Percentiles rank a stretch among this genome's conserved stretches.
Conservation (phyloP, 2,797 vertebrate species). For the Sebastes steindachneri region DNA sequence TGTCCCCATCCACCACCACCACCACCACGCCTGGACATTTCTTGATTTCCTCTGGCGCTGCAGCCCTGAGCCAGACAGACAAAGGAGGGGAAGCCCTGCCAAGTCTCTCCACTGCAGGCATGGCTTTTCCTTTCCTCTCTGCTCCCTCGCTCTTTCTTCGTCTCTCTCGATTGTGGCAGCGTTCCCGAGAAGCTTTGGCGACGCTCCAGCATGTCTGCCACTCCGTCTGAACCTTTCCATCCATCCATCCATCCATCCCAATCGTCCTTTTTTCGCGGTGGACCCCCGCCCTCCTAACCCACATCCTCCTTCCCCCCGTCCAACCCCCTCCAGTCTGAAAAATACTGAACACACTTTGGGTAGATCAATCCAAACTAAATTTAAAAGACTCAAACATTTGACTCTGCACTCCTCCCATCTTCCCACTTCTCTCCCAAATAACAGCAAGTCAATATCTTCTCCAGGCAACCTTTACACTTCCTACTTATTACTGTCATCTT, state of each 20-base stretch:
- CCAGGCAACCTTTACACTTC: constrained; percentile 29
- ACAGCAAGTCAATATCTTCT: constrained; percentile 14
- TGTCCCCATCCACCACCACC: constrained; percentile 51
- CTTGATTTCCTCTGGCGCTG: constrained; percentile 74
- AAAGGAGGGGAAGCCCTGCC: constrained; percentile 72
- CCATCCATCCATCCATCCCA: constrained; percentile 34
- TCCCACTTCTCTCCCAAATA: not conserved
- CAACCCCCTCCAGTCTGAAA: constrained; percentile 24
- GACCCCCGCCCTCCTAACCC: constrained; percentile 48
- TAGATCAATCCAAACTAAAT: constrained; percentile 13
- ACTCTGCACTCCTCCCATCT: not conserved
- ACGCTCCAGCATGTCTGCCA: constrained; percentile 67
- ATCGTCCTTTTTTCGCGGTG: constrained; percentile 31
- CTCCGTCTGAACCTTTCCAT: constrained; percentile 56
- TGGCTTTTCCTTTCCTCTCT: constrained; percentile 56
- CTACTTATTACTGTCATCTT: constrained; percentile 24
- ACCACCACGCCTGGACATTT: constrained; percentile 61
- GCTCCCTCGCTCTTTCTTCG: constrained; percentile 50
- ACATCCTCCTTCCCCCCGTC: constrained; percentile 26
- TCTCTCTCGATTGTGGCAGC: constrained; percentile 51
- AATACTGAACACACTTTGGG: constrained; percentile 25
- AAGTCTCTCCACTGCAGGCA: constrained; percentile 71
- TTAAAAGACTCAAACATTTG: not conserved
- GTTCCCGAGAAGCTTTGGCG: constrained; percentile 68
- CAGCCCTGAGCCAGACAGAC: constrained; percentile 70